Conservation (phyloP, 2,888 invertebrate species). For the Hyles lineata region DNA sequence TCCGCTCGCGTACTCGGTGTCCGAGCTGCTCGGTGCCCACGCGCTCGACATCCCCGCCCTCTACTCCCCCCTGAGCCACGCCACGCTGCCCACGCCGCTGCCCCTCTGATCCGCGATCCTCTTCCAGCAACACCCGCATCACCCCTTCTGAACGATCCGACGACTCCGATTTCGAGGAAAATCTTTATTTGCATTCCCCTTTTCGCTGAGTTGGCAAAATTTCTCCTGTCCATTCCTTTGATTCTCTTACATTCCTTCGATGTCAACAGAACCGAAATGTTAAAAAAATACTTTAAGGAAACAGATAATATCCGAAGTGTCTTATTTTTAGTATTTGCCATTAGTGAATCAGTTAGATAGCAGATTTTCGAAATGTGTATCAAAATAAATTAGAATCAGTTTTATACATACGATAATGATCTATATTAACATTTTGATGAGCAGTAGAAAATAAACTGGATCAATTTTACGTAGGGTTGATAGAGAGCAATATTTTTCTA, state of each 20-base stretch:
- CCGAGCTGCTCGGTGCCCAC: conserved; percentile 86
- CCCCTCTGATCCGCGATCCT: conserved; percentile 83
- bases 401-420: conserved; percentile 51
- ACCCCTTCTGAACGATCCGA: conserved; percentile 65
- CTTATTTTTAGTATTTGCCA: conserved; percentile 83
- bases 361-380: conserved; percentile 79
- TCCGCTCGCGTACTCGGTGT: conserved; percentile 79
- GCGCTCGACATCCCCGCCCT: conserved; percentile 90
- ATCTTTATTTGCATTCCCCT: conserved; percentile 49
- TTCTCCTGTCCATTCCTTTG: conserved; percentile 67
- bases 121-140: conserved; percentile 81
- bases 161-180: conserved; percentile 34
- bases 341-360: conserved; percentile 80
- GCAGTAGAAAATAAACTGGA: conserved; percentile 66
- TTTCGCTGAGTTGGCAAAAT: conserved; percentile 48
- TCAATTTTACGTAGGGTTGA: conserved; percentile 77
- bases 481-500: conserved; percentile 78
- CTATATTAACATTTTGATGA: conserved; percentile 62
- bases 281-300: conserved; percentile 68
- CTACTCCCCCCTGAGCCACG: conserved; percentile 88
- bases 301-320: conserved; percentile 81
- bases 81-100: conserved; percentile 83
- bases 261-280: conserved; percentile 57
- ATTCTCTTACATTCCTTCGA: conserved; percentile 74
- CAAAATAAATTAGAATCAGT: conserved; percentile 71